Conservation (phyloP, 35 echinoderm and acorn worm genomes). For the Ophiothrix spiculata region DNA sequence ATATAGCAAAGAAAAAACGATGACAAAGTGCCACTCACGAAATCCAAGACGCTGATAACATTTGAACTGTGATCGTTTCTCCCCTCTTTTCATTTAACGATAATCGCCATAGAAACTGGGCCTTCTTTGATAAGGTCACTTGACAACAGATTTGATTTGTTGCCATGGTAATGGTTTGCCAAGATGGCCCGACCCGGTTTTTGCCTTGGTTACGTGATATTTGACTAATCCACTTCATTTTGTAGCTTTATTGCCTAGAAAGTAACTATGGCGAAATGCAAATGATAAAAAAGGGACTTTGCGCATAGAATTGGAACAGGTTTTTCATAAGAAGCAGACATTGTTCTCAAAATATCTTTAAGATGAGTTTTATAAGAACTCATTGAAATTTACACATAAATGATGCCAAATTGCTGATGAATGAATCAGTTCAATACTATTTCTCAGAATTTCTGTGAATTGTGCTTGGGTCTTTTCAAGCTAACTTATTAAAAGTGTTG, state of each 20-base stretch:
- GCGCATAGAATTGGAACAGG: too few relatives aligned
- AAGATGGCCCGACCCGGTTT: neutral
- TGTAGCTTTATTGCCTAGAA: neutral
- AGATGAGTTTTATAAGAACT: too few relatives aligned
- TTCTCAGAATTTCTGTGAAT: too few relatives aligned
- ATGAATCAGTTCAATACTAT: too few relatives aligned
- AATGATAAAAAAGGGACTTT: too few relatives aligned
- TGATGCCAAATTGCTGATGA: too few relatives aligned
- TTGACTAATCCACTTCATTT: neutral
- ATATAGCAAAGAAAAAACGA: too few relatives aligned
- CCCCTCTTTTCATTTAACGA: neutral
- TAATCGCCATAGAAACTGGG: neutral
- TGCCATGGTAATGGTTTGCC: neutral
- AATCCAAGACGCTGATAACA: neutral
- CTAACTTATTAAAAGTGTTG: too few relatives aligned
- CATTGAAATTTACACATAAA: too few relatives aligned
- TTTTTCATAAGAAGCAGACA: too few relatives aligned
- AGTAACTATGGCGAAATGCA: neutral
- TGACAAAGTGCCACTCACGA: neutral
- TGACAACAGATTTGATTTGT: neutral
- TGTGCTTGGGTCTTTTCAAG: too few relatives aligned
- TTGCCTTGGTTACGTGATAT: neutral
- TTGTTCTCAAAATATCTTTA: too few relatives aligned
- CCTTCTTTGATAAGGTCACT: constrained; percentile 1
- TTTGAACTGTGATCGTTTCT: constrained; percentile 3